Conservation (phyloP, 2,888 invertebrate genomes). For the Epirrhoe tristata region DNA sequence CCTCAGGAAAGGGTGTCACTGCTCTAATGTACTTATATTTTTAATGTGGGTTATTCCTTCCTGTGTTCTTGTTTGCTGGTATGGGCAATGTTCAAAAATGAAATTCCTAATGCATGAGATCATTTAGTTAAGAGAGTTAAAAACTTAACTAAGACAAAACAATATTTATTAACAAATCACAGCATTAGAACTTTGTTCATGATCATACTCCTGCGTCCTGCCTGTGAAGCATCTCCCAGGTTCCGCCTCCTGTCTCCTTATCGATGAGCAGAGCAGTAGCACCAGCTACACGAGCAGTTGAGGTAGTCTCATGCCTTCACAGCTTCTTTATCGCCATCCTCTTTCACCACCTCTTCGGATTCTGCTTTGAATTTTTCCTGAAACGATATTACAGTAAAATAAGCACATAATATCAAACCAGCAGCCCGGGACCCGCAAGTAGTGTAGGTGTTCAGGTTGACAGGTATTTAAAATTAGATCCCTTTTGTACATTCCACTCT, state of each 20-base stretch:
- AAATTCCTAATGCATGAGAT: no score
- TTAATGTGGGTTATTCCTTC: no score
- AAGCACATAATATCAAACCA: no score
- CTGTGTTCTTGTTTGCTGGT: no score
- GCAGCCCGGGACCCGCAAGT: no score
- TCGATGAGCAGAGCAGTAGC: background rate
- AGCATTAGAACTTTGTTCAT: constrained; percentile 21
- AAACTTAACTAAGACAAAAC: background rate
- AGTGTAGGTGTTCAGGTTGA: no score
- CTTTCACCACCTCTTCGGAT: constrained; percentile 83
- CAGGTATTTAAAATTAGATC: no score
- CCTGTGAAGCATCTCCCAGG: constrained; percentile 1
- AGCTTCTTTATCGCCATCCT: constrained; percentile 83
- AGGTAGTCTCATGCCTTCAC: constrained; percentile 63
- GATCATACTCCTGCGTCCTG: constrained; percentile 6
- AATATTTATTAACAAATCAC: constrained; percentile 21
- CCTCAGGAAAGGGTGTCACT: no score
- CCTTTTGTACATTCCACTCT: no score
- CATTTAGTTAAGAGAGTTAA: no score
- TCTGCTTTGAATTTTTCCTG: constrained; percentile 87
- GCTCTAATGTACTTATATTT: no score
- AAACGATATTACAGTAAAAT: constrained; percentile 32
- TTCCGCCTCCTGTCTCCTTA: background rate
- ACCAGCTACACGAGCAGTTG: background rate
- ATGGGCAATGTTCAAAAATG: no score